A percentile compares a stretch with the other conserved stretches of the same genome.
Evolutionary conservation across 2,113 vertebrate genomes (phyloP).

Genomic region (Caranx melampygus): DNA sequence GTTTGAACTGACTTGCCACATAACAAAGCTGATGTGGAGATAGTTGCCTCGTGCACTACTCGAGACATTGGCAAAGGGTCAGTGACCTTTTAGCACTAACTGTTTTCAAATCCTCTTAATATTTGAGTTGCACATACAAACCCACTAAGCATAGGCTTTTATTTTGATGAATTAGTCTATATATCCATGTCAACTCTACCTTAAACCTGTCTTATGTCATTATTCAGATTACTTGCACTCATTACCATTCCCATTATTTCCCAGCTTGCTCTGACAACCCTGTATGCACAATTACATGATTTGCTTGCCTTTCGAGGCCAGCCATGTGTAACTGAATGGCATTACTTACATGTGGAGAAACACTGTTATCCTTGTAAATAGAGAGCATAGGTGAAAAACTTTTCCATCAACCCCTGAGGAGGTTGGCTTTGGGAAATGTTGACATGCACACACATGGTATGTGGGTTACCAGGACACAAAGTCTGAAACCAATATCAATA

Average conservation of each 20-base stretch:
- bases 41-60: conserved; percentile 23
- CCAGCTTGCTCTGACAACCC: neutral
- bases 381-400: conserved; percentile 54
- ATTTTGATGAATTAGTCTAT: neutral
- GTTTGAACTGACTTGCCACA: conserved; percentile 2
- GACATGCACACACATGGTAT: conserved; percentile 76
- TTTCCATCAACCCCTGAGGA: conserved; percentile 54
- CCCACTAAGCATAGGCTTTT: neutral
- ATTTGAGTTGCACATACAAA: neutral
- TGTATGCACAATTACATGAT: neutral
- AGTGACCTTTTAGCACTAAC: conserved; percentile 10
- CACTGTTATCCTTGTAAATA: conserved; percentile 61
- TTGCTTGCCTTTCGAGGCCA: neutral
- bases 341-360: conserved; percentile 13
- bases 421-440: conserved; percentile 63
- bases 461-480: conserved; percentile 70
- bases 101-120: neutral
- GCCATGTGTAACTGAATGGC: conserved; percentile 6
- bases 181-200: neutral
- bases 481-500: conserved; percentile 24
- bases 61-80: neutral
- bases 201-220: neutral
- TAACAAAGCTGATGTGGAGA: neutral
- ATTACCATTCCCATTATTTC: neutral
- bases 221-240: neutral